phyloP scores from a whole-genome alignment of 2,113 vertebrate species.

The Eurystomus gularis region DNA sequence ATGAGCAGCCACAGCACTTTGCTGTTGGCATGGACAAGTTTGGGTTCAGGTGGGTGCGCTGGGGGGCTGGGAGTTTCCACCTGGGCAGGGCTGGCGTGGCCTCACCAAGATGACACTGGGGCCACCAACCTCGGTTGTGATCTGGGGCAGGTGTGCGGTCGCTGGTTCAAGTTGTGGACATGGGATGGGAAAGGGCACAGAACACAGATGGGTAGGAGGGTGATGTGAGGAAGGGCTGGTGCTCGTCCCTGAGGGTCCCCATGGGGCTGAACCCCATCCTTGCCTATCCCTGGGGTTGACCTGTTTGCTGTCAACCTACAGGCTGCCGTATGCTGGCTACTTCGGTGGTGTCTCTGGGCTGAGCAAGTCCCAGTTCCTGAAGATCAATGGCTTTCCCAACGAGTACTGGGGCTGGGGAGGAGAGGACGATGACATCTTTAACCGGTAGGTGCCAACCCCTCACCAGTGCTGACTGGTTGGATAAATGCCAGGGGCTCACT shows the following conservation, averaged over 20 bases:
- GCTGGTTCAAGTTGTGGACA: rapidly evolving
- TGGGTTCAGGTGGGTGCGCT: conserved; percentile 76
- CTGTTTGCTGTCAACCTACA: conserved; percentile 57
- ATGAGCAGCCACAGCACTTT: conserved; percentile 95
- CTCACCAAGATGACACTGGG: background rate
- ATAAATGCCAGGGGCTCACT: background rate
- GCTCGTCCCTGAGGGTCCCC: background rate
- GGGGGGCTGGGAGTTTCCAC: background rate
- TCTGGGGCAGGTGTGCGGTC: rapidly evolving
- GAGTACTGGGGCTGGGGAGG: conserved; percentile 99
- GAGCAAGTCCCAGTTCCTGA: conserved; percentile 96
- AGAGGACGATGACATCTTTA: conserved; percentile 98
- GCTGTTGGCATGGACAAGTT: conserved; percentile 95
- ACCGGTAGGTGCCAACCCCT: conserved; percentile 80
- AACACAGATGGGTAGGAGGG: background rate
- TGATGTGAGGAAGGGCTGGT: background rate
- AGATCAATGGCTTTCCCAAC: conserved; percentile 98
- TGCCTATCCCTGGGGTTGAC: background rate
- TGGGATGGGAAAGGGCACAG: background rate
- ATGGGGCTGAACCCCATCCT: background rate
- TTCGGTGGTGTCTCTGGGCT: conserved; percentile 97
- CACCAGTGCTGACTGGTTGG: rapidly evolving
- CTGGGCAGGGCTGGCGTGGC: background rate
- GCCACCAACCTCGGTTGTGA: rapidly evolving
- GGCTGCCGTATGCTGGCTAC: conserved; percentile 94